A percentile compares a stretch with the other conserved stretches of the same genome.
These are phyloP conservation scores for Setophaga kirtlandii DNA, from an alignment of 2,113 vertebrate genomes.

Conservation along the genomic window DNA sequence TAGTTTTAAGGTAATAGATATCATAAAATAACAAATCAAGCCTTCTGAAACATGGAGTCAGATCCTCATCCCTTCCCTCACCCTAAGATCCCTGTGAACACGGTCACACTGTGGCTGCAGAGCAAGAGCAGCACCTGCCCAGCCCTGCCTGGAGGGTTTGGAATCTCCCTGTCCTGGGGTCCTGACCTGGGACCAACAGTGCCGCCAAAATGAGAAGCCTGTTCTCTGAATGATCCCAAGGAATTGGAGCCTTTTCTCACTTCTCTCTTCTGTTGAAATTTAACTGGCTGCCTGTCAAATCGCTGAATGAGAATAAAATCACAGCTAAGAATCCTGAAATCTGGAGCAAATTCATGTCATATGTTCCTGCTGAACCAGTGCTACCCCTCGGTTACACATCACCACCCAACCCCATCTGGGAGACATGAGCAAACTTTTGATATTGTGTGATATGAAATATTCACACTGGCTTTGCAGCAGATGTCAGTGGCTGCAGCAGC, in stretches of 20 bases:
- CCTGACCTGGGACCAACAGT: not conserved
- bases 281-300: constrained; percentile 9
- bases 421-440: constrained; percentile 20
- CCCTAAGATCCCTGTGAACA: too few species aligned
- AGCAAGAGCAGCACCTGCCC: not conserved
- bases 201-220: not conserved
- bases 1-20: too few species aligned
- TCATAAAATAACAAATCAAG: too few species aligned
- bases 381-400: constrained; percentile 29
- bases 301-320: constrained; percentile 13
- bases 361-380: constrained; percentile 2
- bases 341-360: constrained; percentile 16
- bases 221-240: not conserved
- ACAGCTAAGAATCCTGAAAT: constrained; percentile 1
- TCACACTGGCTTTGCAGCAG: constrained; percentile 47
- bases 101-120: not conserved
- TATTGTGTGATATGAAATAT: not conserved
- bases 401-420: not conserved
- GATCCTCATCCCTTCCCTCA: too few species aligned
- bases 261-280: not conserved
- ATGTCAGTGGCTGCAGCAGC: constrained; percentile 19
- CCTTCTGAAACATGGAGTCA: too few species aligned
- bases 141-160: not conserved
- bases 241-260: not conserved
- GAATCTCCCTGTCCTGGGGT: not conserved